Evolutionary conservation across 2,888 invertebrate species (phyloP).

Genomic region (Sarcophaga variegata): DNA sequence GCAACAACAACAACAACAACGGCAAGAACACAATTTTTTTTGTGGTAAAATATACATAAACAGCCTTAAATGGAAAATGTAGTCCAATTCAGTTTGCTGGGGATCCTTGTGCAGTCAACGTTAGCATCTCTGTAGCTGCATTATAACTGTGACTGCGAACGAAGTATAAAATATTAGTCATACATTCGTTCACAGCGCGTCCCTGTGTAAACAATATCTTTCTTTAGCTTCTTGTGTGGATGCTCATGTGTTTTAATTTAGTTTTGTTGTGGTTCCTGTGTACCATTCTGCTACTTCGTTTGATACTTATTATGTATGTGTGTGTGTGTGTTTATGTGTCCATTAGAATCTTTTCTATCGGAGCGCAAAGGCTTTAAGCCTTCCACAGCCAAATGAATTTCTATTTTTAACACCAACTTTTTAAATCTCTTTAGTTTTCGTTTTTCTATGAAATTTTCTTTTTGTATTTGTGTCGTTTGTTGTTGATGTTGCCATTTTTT

Average conservation of each 20-base stretch:
- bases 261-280: neutral
- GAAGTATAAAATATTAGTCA: too few relatives aligned
- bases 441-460: constrained; percentile 12
- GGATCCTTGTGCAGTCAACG: constrained; percentile 72
- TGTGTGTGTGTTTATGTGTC: neutral
- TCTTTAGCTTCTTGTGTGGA: too few relatives aligned
- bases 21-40: neutral
- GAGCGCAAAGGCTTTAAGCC: constrained; percentile 34
- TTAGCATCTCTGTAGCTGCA: constrained; percentile 17
- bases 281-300: too few relatives aligned
- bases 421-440: constrained; percentile 34
- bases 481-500: constrained; percentile 7
- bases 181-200: too few relatives aligned
- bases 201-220: too few relatives aligned
- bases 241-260: neutral
- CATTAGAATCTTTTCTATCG: neutral
- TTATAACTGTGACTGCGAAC: too few relatives aligned
- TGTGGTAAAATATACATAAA: constrained; percentile 36
- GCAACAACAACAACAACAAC: constrained; percentile 13
- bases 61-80: constrained; percentile 72
- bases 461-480: neutral
- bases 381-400: constrained; percentile 29
- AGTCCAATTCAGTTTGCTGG: constrained; percentile 80
- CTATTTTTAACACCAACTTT: constrained; percentile 45
- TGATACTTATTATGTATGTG: too few relatives aligned